phyloP scores from a whole-genome alignment of 2,113 vertebrate genomes.

The Myocastor coypus region DNA sequence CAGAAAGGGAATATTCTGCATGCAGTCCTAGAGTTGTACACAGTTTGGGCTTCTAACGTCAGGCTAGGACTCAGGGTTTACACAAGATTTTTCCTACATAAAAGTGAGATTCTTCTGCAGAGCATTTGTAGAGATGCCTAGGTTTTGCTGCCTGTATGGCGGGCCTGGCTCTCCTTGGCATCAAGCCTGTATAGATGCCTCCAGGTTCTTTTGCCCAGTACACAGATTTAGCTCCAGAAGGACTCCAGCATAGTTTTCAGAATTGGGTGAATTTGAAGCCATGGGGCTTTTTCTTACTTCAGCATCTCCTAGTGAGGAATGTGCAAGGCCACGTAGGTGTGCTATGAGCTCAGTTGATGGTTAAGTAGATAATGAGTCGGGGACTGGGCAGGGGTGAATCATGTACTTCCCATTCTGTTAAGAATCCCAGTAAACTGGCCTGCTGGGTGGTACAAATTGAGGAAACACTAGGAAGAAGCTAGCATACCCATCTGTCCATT shows the following conservation, averaged over 20 bases:
- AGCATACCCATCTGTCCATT: constrained; percentile 5
- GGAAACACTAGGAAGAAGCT: constrained; percentile 53
- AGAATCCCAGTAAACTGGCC: constrained; percentile 55
- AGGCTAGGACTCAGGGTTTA: neutral
- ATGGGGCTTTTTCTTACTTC: neutral
- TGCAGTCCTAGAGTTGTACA: neutral
- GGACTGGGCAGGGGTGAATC: neutral
- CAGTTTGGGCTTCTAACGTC: neutral
- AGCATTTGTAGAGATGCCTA: neutral
- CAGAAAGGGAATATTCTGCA: neutral
- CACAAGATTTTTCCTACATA: neutral
- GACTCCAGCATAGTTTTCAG: neutral
- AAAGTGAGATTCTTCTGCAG: neutral
- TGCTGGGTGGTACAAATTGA: constrained; percentile 48
- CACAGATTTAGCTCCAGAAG: constrained; percentile 12
- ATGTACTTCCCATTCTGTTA: neutral
- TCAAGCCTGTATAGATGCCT: neutral
- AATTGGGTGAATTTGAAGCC: neutral
- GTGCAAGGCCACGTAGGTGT: neutral
- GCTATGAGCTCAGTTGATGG: neutral
- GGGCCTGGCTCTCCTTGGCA: neutral
- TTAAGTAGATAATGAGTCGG: neutral
- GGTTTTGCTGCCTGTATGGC: neutral
- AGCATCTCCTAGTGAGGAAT: neutral
- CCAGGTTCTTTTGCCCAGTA: neutral